Evolutionary conservation across 2,113 vertebrate species (phyloP).

Genomic region (Peromyscus californicus): DNA sequence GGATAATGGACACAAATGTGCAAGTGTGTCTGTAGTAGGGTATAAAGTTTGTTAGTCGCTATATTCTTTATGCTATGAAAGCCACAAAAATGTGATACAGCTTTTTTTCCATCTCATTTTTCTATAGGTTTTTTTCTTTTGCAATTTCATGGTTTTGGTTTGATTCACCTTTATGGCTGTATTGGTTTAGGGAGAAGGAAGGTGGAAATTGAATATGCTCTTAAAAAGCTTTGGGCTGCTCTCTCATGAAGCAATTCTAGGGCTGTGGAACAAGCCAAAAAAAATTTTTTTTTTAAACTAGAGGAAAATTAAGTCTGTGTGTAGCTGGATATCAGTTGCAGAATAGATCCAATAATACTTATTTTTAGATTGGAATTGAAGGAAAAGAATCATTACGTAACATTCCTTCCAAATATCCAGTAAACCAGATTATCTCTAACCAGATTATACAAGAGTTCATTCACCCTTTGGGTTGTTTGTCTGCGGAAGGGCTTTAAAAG

Average conservation of each 20-base stretch:
- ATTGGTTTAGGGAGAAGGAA: constrained; percentile 56
- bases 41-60: background rate
- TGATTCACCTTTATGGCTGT: constrained; percentile 16
- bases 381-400: constrained; percentile 53
- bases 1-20: too few species aligned
- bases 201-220: background rate
- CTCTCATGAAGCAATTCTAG: constrained; percentile 44
- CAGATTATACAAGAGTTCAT: constrained; percentile 53
- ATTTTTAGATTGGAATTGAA: constrained; percentile 59
- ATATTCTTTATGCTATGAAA: background rate
- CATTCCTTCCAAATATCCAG: constrained; percentile 61
- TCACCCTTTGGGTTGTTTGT: constrained; percentile 28
- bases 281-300: background rate
- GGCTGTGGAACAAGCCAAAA: background rate
- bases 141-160: background rate
- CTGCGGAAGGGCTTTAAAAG: constrained; percentile 34
- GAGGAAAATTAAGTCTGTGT: constrained; percentile 10
- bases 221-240: background rate
- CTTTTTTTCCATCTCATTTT: background rate
- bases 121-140: constrained; percentile 34
- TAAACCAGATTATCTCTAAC: constrained; percentile 55
- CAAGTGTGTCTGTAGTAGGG: too few species aligned
- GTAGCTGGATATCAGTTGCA: constrained; percentile 24
- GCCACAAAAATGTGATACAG: constrained; percentile 17
- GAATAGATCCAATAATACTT: constrained; percentile 19